Conservation (phyloP, 2,113 vertebrate species). For the Epinephelus cyanopodus region DNA sequence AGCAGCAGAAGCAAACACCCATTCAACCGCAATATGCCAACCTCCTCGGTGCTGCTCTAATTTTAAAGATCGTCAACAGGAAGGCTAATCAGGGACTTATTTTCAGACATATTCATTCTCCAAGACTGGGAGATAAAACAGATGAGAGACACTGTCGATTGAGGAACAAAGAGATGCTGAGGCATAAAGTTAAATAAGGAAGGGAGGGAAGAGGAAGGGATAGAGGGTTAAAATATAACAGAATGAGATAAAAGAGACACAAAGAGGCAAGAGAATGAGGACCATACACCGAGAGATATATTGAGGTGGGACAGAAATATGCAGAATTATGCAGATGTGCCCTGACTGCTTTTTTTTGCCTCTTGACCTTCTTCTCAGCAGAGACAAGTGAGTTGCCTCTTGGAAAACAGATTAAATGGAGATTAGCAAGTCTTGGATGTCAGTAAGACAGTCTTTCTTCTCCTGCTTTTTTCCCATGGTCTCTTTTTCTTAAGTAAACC, state of each 20-base stretch:
- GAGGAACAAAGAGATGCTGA: constrained; percentile 7
- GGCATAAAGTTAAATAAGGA: background rate
- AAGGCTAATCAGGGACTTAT: constrained; percentile 38
- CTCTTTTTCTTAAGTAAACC: constrained; percentile 10
- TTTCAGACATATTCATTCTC: constrained; percentile 24
- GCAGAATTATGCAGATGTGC: constrained; percentile 27
- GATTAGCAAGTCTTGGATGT: constrained; percentile 21
- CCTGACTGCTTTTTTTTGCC: constrained; percentile 12
- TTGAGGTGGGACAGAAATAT: background rate
- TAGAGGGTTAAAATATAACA: background rate
- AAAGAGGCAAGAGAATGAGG: background rate
- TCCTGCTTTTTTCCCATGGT: background rate
- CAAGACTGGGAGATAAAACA: constrained; percentile 9
- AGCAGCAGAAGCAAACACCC: background rate
- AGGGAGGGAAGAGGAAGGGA: background rate
- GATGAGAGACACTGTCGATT: background rate
- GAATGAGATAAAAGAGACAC: background rate
- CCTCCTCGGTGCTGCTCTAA: background rate
- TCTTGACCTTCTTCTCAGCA: constrained; percentile 34
- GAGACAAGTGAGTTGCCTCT: background rate
- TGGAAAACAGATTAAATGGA: constrained; percentile 48
- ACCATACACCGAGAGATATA: background rate
- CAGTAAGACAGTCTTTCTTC: background rate
- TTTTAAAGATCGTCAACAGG: constrained; percentile 40
- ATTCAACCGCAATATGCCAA: constrained; percentile 1